Conservation (phyloP, 2,797 vertebrate genomes). For the Ctenopoma multispine region DNA sequence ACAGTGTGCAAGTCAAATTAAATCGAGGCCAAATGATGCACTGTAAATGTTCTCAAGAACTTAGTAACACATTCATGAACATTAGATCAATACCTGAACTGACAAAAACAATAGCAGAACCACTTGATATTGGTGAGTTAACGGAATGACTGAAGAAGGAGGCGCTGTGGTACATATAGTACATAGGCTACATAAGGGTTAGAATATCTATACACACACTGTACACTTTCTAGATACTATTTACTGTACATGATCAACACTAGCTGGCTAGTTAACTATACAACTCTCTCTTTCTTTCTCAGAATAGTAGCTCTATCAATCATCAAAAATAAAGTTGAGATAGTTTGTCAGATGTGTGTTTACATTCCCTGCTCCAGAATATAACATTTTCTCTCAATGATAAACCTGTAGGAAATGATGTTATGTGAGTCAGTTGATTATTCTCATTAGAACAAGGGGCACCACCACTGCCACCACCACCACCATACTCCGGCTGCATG, state of each 20-base stretch:
- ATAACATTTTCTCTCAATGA: constrained; percentile 49
- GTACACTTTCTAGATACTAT: constrained; percentile 71
- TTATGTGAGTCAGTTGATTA: constrained; percentile 61
- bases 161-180: constrained; percentile 77
- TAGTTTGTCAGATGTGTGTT: constrained; percentile 66
- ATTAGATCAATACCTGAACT: constrained; percentile 59
- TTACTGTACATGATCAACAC: constrained; percentile 74
- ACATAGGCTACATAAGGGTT: constrained; percentile 76
- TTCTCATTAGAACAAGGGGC: constrained; percentile 47
- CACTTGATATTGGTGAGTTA: constrained; percentile 56
- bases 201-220: constrained; percentile 75
- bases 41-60: constrained; percentile 36
- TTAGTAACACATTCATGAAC: constrained; percentile 69
- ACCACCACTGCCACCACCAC: constrained; percentile 11
- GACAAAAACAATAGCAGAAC: constrained; percentile 53
- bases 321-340: constrained; percentile 78
- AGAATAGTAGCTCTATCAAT: constrained; percentile 72
- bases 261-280: constrained; percentile 59
- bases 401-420: constrained; percentile 57
- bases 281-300: constrained; percentile 59
- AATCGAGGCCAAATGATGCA: constrained; percentile 33
- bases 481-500: constrained; percentile 47
- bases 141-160: constrained; percentile 82
- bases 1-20: constrained; percentile 59
- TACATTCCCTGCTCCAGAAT: constrained; percentile 73